These are phyloP conservation scores for Sphenodon punctatus DNA, from an alignment of 2,797 vertebrate species.

Conservation along the genomic window DNA sequence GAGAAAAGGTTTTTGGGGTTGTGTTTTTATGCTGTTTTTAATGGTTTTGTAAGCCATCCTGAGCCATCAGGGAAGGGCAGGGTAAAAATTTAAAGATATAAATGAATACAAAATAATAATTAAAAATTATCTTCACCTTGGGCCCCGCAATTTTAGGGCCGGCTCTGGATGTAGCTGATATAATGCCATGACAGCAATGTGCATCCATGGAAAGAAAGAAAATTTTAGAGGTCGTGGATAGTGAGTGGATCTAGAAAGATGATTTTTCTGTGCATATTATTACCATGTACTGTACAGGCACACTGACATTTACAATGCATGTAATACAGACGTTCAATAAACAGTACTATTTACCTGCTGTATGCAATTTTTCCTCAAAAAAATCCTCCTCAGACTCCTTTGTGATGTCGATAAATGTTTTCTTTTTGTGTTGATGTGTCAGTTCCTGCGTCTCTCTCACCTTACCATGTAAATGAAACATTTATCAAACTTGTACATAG, in stretches of 20 bases:
- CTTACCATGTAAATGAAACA: slow-evolving; percentile 7
- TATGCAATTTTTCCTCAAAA: not conserved
- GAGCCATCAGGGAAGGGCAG: too few species aligned
- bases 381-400: not conserved
- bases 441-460: not conserved
- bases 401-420: slow-evolving; percentile 26
- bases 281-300: too few species aligned
- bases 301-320: not conserved
- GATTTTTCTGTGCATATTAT: not conserved
- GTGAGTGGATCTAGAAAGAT: not conserved
- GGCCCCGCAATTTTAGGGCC: too few species aligned
- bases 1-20: too few species aligned
- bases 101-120: too few species aligned
- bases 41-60: too few species aligned
- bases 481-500: not conserved
- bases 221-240: not conserved
- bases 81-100: too few species aligned
- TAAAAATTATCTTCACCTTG: too few species aligned
- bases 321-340: not conserved
- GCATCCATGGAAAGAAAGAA: not conserved
- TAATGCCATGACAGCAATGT: not conserved
- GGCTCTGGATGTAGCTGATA: too few species aligned
- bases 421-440: not conserved
- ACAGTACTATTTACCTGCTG: not conserved
- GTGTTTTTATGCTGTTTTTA: too few species aligned